phyloP scores from a whole-genome alignment of 2,797 vertebrate species.

The Melanotaenia nigrans region DNA sequence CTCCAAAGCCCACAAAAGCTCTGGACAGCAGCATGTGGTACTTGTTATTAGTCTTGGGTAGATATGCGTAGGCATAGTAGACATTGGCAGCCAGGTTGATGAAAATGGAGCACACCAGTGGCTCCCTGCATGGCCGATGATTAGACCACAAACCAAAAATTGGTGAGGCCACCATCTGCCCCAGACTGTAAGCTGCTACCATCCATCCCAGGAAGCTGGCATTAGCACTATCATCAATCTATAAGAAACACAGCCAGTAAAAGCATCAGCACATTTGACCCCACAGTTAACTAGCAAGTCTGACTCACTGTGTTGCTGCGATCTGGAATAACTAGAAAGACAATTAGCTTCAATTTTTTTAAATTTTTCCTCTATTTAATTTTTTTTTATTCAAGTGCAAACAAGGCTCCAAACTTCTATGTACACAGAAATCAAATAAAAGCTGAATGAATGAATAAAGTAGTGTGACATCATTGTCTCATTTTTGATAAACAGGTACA shows the following conservation, averaged over 20 bases:
- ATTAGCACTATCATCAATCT: constrained; percentile 89
- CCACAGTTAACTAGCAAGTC: not conserved
- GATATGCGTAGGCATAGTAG: constrained; percentile 90
- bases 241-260: not conserved
- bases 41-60: constrained; percentile 87
- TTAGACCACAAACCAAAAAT: constrained; percentile 96
- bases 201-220: constrained; percentile 96
- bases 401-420: not conserved
- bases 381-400: not conserved
- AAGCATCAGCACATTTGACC: not conserved
- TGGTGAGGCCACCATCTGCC: constrained; percentile 96
- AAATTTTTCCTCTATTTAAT: not conserved
- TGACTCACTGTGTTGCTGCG: not conserved
- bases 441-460: not conserved
- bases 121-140: constrained; percentile 89
- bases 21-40: constrained; percentile 92
- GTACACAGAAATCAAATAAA: not conserved
- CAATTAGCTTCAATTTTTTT: not conserved
- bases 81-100: constrained; percentile 92
- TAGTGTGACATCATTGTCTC: not conserved
- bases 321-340: not conserved
- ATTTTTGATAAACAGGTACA: not conserved
- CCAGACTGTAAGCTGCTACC: constrained; percentile 94
- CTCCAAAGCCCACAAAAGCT: constrained; percentile 92
- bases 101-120: constrained; percentile 88